Conservation (phyloP, 2,113 vertebrate species). For the Neogale vison region DNA sequence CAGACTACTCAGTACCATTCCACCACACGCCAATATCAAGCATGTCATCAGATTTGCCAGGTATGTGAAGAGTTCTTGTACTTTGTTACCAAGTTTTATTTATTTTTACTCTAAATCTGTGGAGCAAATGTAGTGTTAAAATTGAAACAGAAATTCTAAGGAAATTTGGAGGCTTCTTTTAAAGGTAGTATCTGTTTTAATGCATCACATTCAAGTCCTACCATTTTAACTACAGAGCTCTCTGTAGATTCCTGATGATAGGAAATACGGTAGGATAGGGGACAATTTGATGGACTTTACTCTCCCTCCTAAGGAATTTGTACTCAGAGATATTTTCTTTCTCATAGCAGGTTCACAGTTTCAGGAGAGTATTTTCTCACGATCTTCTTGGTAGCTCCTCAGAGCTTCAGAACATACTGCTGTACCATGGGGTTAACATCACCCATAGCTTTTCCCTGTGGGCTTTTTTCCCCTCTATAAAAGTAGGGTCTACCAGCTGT, state of each 20-base stretch:
- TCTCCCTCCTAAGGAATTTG: background rate
- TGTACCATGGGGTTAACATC: background rate
- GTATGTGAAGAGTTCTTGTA: slow-evolving; percentile 83
- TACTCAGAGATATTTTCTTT: background rate
- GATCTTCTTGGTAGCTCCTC: background rate
- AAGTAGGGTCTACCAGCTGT: background rate
- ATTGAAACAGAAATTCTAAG: background rate
- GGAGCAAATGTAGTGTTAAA: background rate
- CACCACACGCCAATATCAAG: slow-evolving; percentile 92
- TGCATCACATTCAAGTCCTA: background rate
- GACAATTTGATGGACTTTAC: background rate
- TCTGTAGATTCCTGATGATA: background rate
- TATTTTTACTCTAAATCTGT: slow-evolving; percentile 35
- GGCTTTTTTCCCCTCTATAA: background rate
- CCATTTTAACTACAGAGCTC: background rate
- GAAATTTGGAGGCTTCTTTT: slow-evolving; percentile 3
- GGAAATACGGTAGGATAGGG: background rate
- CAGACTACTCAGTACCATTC: slow-evolving; percentile 95
- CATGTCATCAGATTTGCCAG: slow-evolving; percentile 95
- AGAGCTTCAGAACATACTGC: background rate
- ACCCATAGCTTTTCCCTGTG: background rate
- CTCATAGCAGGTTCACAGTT: background rate
- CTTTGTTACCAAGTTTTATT: background rate
- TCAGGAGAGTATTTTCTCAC: slow-evolving; percentile 7
- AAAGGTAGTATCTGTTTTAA: background rate